These are phyloP conservation scores for Buathra laborator DNA, from an alignment of 2,888 invertebrate genomes.

Conservation along the genomic window DNA sequence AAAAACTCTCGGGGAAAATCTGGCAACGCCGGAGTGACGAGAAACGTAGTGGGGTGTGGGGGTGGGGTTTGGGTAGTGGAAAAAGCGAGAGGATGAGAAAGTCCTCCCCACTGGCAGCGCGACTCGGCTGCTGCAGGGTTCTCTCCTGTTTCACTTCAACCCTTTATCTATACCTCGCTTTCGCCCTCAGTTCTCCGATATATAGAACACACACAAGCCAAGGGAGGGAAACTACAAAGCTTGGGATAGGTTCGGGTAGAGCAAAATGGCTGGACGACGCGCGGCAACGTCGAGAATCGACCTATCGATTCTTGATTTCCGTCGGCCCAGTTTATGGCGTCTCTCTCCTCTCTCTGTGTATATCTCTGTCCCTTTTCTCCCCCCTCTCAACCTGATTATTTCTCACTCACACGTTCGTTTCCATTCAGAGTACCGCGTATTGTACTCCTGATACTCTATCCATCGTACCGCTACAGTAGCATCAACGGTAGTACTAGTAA, in stretches of 20 bases:
- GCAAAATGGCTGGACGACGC: constrained; percentile 61
- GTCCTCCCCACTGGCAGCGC: constrained; percentile 23
- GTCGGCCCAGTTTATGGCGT: constrained; percentile 64
- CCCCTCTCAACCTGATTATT: constrained; percentile 3
- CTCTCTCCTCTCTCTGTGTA: background rate
- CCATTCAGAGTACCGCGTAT: constrained; percentile 40
- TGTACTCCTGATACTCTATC: constrained; percentile 23
- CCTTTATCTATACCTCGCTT: constrained; percentile 39
- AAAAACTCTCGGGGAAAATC: constrained; percentile 39
- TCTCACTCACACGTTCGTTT: constrained; percentile 19
- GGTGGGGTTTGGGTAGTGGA: constrained; percentile 9
- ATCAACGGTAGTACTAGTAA: constrained; percentile 16
- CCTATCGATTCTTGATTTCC: constrained; percentile 72
- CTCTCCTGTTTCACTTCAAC: constrained; percentile 31
- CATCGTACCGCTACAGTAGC: constrained; percentile 2
- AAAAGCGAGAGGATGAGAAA: constrained; percentile 36
- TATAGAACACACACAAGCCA: background rate
- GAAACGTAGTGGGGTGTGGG: constrained; percentile 8
- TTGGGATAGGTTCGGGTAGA: constrained; percentile 67
- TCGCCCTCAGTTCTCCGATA: constrained; percentile 18
- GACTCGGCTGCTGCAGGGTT: background rate
- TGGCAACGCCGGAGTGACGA: constrained; percentile 53
- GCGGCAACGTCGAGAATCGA: constrained; percentile 63
- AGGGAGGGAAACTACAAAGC: constrained; percentile 48
- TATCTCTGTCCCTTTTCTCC: constrained; percentile 5